Percentiles rank a stretch among this genome's conserved stretches.
Conservation (phyloP, 53 echinoderm and acorn worm genomes). For the Hippasteria phrygiana region DNA sequence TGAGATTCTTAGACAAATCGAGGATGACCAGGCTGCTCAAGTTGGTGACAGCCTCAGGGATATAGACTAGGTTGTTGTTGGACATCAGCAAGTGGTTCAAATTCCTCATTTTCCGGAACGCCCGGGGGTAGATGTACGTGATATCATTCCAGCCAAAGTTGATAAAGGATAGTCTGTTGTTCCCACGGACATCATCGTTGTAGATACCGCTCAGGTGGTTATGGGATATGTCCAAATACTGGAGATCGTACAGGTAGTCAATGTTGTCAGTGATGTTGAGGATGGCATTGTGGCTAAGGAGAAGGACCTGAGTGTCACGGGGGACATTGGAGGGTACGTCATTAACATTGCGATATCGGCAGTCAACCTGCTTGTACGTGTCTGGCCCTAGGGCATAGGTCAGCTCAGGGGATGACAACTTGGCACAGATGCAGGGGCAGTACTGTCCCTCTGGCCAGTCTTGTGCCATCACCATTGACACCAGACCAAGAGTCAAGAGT, state of each 20-base stretch:
- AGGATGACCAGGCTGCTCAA: conserved; percentile 69
- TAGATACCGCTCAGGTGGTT: conserved; percentile 73
- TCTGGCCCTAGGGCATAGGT: conserved; percentile 87
- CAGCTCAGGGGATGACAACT: conserved; percentile 77
- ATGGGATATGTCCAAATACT: conserved; percentile 89
- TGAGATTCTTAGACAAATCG: conserved; percentile 83
- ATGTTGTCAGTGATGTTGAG: conserved; percentile 64
- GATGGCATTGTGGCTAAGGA: conserved; percentile 90
- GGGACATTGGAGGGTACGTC: conserved; percentile 84
- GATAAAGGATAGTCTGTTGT: conserved; percentile 66
- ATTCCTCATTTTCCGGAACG: conserved; percentile 60
- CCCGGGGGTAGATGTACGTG: conserved; percentile 48
- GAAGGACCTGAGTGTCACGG: conserved; percentile 80
- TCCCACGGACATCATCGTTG: conserved; percentile 67
- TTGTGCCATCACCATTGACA: conserved; percentile 25
- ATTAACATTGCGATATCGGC: conserved; percentile 75
- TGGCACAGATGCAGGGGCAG: conserved; percentile 81
- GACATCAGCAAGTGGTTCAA: conserved; percentile 82
- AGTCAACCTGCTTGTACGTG: conserved; percentile 86
- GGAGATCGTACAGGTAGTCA: conserved; percentile 67
- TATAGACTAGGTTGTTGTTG: conserved; percentile 71
- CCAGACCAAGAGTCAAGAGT: conserved; percentile 28
- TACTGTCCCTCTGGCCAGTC: conserved; percentile 35
- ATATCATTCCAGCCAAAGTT: conserved; percentile 89
- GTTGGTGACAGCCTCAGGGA: conserved; percentile 77